phyloP scores from a whole-genome alignment of 2,888 invertebrate genomes.

The Lithodes maja region DNA sequence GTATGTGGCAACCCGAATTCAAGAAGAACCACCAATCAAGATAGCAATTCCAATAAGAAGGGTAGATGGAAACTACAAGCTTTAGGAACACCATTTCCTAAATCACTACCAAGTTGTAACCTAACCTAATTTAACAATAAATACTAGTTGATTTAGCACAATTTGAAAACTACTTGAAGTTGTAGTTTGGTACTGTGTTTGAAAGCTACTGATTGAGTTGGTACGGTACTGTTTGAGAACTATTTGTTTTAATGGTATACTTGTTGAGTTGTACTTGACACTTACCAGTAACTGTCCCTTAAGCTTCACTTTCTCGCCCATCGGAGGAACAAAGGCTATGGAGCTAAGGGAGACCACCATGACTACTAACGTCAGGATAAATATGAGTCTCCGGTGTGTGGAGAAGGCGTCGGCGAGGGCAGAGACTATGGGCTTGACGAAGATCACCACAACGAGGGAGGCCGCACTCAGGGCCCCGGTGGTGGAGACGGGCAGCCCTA shows the following conservation, averaged over 20 bases:
- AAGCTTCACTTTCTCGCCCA: background rate
- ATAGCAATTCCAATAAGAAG: too few relatives aligned
- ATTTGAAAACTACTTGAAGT: background rate
- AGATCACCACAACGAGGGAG: constrained; percentile 47
- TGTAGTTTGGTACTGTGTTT: background rate
- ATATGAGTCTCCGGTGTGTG: constrained; percentile 31
- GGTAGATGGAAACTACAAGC: too few relatives aligned
- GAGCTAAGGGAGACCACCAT: constrained; percentile 41
- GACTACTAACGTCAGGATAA: constrained; percentile 26
- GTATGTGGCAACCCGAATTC: too few relatives aligned
- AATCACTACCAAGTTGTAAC: too few relatives aligned
- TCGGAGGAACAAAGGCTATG: constrained; percentile 40
- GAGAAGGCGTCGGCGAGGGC: constrained; percentile 54
- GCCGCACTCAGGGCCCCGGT: constrained; percentile 45
- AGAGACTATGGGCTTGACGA: constrained; percentile 54
- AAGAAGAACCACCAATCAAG: too few relatives aligned
- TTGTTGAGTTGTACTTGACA: background rate
- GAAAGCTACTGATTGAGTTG: background rate
- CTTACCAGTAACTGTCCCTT: constrained; percentile 11
- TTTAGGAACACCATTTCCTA: too few relatives aligned
- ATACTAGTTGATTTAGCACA: too few relatives aligned
- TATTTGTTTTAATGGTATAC: background rate
- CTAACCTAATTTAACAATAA: too few relatives aligned
- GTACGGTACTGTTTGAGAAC: background rate
- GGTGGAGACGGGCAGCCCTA: constrained; percentile 61